These are phyloP conservation scores for Platichthys stellatus DNA, from an alignment of 2,113 vertebrate species.

Conservation along the genomic window DNA sequence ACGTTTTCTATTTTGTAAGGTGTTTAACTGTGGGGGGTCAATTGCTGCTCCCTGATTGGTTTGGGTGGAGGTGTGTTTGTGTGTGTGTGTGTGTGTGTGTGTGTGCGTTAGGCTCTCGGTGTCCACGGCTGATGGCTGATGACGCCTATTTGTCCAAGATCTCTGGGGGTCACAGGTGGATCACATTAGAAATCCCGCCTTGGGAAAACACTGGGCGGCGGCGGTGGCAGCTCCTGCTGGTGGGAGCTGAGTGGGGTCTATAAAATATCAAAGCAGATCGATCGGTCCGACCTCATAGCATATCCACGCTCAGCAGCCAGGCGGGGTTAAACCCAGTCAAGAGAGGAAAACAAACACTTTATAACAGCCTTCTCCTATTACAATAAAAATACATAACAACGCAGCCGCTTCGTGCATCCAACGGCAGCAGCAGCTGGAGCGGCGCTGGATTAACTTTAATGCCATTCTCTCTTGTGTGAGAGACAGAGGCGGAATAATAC, in stretches of 20 bases:
- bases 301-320: conserved; percentile 22
- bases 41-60: conserved; percentile 28
- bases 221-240: conserved; percentile 16
- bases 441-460: conserved; percentile 68
- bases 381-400: conserved; percentile 34
- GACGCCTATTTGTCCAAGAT: conserved; percentile 15
- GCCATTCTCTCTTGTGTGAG: conserved; percentile 69
- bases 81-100: neutral
- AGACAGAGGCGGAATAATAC: conserved; percentile 66
- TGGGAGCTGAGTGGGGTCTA: conserved; percentile 48
- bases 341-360: conserved; percentile 52
- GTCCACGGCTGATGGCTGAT: neutral
- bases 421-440: conserved; percentile 51
- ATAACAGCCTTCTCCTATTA: conserved; percentile 9
- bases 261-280: conserved; percentile 74
- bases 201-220: conserved; percentile 38
- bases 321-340: conserved; percentile 49
- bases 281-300: conserved; percentile 45
- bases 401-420: conserved; percentile 51
- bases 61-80: neutral
- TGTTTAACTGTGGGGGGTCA: conserved; percentile 57
- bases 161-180: conserved; percentile 42
- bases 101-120: neutral
- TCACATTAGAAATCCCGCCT: conserved; percentile 37
- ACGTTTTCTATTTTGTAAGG: conserved; percentile 42